Percentiles rank a stretch among this genome's conserved stretches.
phyloP scores from a whole-genome alignment of 2,113 vertebrate species.

The Podilymbus podiceps region DNA sequence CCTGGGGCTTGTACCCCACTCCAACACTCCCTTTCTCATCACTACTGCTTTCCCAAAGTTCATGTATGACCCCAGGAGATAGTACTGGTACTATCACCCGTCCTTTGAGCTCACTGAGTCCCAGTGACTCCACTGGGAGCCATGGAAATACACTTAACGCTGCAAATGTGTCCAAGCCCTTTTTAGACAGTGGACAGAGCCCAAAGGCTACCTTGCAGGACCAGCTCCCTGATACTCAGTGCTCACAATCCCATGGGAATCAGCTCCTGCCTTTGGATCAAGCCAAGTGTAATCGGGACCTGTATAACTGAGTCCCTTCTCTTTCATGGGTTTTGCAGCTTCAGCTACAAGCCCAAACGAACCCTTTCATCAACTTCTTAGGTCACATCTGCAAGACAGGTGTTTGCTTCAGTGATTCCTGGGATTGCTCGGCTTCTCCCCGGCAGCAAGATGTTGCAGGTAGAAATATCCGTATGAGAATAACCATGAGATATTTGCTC shows the following conservation, averaged over 20 bases:
- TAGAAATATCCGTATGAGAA: neutral
- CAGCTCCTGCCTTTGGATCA: neutral
- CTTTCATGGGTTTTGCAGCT: neutral
- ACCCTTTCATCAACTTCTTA: neutral
- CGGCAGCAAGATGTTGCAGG: neutral
- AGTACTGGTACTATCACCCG: too few species aligned
- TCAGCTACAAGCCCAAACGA: neutral
- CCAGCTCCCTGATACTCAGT: neutral
- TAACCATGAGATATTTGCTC: neutral
- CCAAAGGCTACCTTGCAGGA: neutral
- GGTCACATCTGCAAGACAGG: neutral
- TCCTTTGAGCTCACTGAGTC: neutral
- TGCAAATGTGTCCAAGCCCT: neutral
- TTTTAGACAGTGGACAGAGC: neutral
- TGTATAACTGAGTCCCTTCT: neutral
- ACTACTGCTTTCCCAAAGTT: neutral
- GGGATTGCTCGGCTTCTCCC: neutral
- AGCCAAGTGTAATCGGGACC: neutral
- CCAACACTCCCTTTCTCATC: neutral
- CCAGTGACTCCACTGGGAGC: neutral
- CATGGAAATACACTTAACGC: neutral
- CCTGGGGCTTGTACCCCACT: neutral
- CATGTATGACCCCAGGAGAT: neutral
- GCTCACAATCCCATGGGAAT: neutral
- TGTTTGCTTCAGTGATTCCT: neutral